phyloP scores from a whole-genome alignment of 1,140 invertebrate species.

The Drosophila mayri region DNA sequence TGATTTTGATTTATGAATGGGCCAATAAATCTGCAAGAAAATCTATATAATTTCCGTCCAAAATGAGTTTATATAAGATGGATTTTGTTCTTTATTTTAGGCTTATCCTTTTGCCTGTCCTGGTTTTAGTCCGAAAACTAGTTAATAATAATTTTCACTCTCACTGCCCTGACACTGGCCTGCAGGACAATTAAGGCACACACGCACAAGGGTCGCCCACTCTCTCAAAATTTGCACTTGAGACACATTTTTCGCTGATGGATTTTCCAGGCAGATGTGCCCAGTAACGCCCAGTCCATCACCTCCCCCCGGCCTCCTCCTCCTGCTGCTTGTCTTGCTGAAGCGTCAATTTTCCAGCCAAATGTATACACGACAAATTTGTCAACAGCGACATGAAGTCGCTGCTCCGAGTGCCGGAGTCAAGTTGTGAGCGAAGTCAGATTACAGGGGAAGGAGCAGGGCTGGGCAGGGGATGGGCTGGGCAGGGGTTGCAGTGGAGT shows the following conservation, averaged over 20 bases:
- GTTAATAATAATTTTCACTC: conserved; percentile 6
- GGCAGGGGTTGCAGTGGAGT: conserved; percentile 45
- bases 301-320: conserved; percentile 4
- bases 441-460: conserved; percentile 50
- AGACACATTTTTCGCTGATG: conserved; percentile 28
- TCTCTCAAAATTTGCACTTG: conserved; percentile 27
- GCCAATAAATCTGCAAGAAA: background rate
- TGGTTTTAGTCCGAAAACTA: background rate
- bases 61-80: too few relatives aligned
- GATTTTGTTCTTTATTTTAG: background rate
- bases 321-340: background rate
- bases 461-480: background rate
- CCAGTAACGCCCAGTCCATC: conserved; percentile 34
- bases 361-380: conserved; percentile 67
- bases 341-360: conserved; percentile 66
- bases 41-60: background rate
- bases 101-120: too few relatives aligned
- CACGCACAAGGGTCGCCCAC: conserved; percentile 5
- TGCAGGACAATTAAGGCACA: conserved; percentile 11
- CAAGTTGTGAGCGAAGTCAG: conserved; percentile 73
- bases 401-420: conserved; percentile 66
- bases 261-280: conserved; percentile 56
- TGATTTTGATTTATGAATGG: background rate
- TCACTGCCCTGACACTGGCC: background rate
- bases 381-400: conserved; percentile 58